Conservation (phyloP, 2,797 vertebrate species). For the Acridotheres tristis region DNA sequence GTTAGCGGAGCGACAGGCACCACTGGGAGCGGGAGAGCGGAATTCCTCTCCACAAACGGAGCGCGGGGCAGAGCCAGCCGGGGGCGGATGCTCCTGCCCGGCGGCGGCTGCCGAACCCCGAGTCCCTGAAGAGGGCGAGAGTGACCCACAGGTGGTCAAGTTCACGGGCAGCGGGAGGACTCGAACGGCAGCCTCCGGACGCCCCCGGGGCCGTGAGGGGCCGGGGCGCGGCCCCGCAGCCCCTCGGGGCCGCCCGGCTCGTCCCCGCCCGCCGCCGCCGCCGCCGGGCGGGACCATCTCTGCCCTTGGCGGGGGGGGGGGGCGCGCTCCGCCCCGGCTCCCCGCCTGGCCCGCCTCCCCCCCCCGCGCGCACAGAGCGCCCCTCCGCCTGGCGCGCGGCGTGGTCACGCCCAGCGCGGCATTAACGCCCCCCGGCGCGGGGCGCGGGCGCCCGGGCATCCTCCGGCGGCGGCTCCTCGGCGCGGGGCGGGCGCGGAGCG, state of each 20-base stretch:
- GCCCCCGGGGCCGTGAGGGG: no score
- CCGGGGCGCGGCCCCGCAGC: not conserved
- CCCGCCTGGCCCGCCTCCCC: not conserved
- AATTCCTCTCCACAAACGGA: not conserved
- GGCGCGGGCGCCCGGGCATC: constrained; percentile 39
- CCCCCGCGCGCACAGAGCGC: not conserved
- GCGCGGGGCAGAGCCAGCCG: not conserved
- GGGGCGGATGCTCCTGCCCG: not conserved
- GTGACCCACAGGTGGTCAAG: not conserved
- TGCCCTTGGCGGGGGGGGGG: not conserved
- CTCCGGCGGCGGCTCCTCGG: not conserved
- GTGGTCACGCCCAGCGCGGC: constrained; percentile 67
- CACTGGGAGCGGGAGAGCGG: rapidly evolving
- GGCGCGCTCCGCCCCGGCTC: constrained; percentile 21
- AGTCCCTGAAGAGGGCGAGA: not conserved
- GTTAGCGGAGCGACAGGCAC: not conserved
- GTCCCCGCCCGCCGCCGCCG: constrained; percentile 24
- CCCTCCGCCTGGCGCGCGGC: constrained; percentile 6
- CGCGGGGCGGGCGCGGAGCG: not conserved
- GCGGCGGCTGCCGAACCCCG: not conserved
- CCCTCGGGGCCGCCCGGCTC: not conserved
- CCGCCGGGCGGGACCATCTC: constrained; percentile 72
- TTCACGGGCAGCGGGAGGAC: not conserved
- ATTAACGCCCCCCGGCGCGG: constrained; percentile 63
- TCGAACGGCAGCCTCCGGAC: rapidly evolving